Evolutionary conservation across 92 coral and sea anemone genomes (phyloP).

Genomic region (Anthopleura xanthogrammica): DNA sequence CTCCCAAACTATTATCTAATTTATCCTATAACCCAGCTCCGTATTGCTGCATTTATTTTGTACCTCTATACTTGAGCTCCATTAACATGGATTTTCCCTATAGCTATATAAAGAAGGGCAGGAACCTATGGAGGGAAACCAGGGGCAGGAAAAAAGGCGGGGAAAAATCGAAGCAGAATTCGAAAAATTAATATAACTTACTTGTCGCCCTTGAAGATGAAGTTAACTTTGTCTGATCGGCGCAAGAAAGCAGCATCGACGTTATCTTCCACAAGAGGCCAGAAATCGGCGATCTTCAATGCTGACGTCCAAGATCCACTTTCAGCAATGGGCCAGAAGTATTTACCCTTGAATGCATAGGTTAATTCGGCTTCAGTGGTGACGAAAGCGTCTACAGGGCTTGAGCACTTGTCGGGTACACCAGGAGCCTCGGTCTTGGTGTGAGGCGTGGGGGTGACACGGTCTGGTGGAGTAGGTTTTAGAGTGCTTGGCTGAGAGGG

Average conservation of each 20-base stretch:
- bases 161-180: background rate
- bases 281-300: conserved; percentile 61
- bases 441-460: conserved; percentile 44
- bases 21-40: too few species aligned
- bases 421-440: conserved; percentile 32
- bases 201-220: conserved; percentile 81
- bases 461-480: conserved; percentile 3
- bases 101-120: too few species aligned
- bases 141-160: background rate
- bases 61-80: too few species aligned
- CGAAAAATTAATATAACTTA: conserved; percentile 7
- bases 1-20: too few species aligned
- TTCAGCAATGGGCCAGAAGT: conserved; percentile 85
- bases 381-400: conserved; percentile 71
- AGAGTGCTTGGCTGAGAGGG: background rate
- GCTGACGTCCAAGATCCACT: conserved; percentile 66
- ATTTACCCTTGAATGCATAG: conserved; percentile 79
- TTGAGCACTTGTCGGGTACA: conserved; percentile 50
- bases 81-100: too few species aligned
- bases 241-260: conserved; percentile 85
- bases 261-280: conserved; percentile 74
- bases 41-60: too few species aligned
- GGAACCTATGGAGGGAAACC: too few species aligned
- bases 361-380: conserved; percentile 56
- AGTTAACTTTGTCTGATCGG: conserved; percentile 58